Conservation (phyloP, 1,140 invertebrate species). For the Lerema accius region DNA sequence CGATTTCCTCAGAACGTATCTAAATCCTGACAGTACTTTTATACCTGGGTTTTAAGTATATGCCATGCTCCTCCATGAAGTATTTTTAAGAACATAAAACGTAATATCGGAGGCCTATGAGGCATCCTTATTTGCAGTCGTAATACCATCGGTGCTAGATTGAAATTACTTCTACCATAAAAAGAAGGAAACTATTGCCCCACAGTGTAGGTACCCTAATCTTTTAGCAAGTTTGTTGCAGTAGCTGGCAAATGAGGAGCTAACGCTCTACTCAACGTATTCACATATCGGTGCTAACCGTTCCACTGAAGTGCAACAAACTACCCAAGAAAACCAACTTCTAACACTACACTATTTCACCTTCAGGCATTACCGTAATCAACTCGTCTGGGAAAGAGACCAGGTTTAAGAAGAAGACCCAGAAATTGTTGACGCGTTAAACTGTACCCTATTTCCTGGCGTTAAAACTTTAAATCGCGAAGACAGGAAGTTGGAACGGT, state of each 20-base stretch:
- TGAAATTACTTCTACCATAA: too few species aligned
- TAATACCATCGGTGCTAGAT: too few species aligned
- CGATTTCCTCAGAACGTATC: too few species aligned
- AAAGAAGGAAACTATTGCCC: background rate
- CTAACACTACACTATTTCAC: conserved; percentile 56
- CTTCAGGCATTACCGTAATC: conserved; percentile 67
- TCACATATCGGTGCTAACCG: conserved; percentile 31
- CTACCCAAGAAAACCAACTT: conserved; percentile 37
- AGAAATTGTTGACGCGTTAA: background rate
- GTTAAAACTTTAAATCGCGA: conserved; percentile 16
- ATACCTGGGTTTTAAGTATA: too few species aligned
- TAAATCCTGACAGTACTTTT: too few species aligned
- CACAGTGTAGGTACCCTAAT: background rate
- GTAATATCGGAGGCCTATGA: too few species aligned
- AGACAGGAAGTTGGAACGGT: background rate
- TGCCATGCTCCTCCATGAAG: too few species aligned
- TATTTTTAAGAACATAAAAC: too few species aligned
- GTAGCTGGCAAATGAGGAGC: conserved; percentile 18
- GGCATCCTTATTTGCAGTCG: too few species aligned
- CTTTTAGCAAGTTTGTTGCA: background rate
- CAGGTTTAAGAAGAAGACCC: background rate
- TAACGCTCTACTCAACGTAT: conserved; percentile 13
- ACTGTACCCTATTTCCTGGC: conserved; percentile 18
- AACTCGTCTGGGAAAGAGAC: conserved; percentile 46
- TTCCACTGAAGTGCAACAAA: conserved; percentile 37